Evolutionary conservation across 1,140 invertebrate genomes (phyloP).

Genomic region (Spodoptera frugiperda): DNA sequence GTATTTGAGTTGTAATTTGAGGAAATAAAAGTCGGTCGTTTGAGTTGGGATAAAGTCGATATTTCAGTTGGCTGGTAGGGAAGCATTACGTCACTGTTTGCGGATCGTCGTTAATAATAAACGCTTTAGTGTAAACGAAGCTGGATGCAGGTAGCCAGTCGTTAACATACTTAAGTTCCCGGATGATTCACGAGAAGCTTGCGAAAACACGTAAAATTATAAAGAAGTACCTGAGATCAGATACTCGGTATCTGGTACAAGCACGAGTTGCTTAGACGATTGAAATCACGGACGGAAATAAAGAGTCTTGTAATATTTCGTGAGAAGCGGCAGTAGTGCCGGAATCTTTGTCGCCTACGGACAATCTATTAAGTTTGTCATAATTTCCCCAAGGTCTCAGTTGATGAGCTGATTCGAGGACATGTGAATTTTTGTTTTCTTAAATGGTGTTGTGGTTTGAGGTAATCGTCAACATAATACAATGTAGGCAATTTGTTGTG

Average conservation of each 20-base stretch:
- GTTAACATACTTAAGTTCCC: slow-evolving; percentile 42
- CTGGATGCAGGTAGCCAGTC: slow-evolving; percentile 26
- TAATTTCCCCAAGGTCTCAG: slow-evolving; percentile 1
- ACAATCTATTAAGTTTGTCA: slow-evolving; percentile 1
- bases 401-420: slow-evolving; percentile 7
- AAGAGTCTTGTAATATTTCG: slow-evolving; percentile 15
- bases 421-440: neutral
- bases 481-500: too few species aligned
- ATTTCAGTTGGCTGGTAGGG: slow-evolving; percentile 14
- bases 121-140: slow-evolving; percentile 37
- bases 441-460: neutral
- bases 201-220: slow-evolving; percentile 44
- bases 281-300: slow-evolving; percentile 23
- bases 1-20: slow-evolving; percentile 34
- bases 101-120: slow-evolving; percentile 43
- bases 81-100: slow-evolving; percentile 27
- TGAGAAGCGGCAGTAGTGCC: neutral
- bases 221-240: slow-evolving; percentile 6
- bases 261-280: neutral
- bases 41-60: slow-evolving; percentile 32
- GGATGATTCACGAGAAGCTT: slow-evolving; percentile 42
- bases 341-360: slow-evolving; percentile 14
- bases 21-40: slow-evolving; percentile 30
- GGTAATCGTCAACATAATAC: too few species aligned
- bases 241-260: slow-evolving; percentile 11